Conservation (phyloP, 2,797 vertebrate species). For the Pristis pectinata region DNA sequence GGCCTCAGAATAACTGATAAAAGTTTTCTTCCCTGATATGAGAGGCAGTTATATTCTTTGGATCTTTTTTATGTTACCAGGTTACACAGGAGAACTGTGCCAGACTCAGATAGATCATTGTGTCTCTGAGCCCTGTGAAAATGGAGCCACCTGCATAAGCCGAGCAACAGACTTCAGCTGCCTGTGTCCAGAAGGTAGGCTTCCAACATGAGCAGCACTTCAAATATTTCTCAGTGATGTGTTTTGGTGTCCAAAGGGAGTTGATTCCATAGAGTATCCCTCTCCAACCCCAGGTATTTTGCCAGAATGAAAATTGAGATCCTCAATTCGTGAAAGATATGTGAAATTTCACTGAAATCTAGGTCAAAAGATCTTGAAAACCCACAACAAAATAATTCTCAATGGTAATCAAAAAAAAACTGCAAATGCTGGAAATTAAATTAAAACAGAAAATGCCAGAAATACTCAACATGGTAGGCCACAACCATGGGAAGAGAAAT, state of each 20-base stretch:
- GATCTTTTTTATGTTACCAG: slow-evolving; percentile 51
- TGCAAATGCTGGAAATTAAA: too few species aligned
- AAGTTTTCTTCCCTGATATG: neutral
- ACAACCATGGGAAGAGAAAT: too few species aligned
- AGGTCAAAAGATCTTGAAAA: neutral
- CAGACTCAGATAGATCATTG: slow-evolving; percentile 82
- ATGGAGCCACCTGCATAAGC: slow-evolving; percentile 80
- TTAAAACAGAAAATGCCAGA: too few species aligned
- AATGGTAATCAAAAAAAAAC: too few species aligned
- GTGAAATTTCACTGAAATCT: neutral
- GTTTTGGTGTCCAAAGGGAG: neutral
- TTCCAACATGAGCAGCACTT: too few species aligned
- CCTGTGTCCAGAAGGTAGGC: slow-evolving; percentile 81
- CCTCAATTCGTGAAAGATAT: neutral
- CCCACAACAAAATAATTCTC: neutral
- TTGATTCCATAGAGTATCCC: neutral
- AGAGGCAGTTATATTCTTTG: neutral
- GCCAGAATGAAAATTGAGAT: neutral
- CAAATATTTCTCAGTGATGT: neutral
- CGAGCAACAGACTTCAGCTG: slow-evolving; percentile 74
- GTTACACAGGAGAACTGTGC: slow-evolving; percentile 83
- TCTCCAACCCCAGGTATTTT: neutral
- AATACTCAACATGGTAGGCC: too few species aligned
- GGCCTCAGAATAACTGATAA: neutral
- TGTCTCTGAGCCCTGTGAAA: slow-evolving; percentile 76